Evolutionary conservation across 2,888 invertebrate genomes (phyloP), one percentile per base, ranked within the genome.

Genomic region (Oxytorus armatus): DNA sequence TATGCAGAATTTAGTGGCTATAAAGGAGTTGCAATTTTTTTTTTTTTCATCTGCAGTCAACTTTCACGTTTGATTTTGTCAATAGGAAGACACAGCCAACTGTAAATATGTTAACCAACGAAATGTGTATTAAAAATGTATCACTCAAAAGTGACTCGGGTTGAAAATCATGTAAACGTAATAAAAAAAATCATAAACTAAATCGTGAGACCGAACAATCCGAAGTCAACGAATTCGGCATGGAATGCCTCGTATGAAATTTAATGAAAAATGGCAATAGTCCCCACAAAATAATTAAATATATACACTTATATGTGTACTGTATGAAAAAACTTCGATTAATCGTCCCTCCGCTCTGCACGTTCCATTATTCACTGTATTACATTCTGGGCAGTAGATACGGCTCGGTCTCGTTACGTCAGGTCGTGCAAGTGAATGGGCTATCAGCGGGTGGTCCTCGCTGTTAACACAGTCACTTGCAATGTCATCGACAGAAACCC

Each of bases 401-500:
- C 70, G 72, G 59, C 59, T 44, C 29, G 72, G 11, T 55, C 68
- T 69, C 55, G 76, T 78, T 79, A 73, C 75, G 76, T 78, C 80
- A 72, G 81, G 61, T 36, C 65, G 47, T 55, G 75, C 63, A 51
- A 44, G 65, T 76, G 68, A 55, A 73, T 61, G 42, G 70, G n/a
- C n/a, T 39, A 57, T 47, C 75, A 33, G 68, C 80, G 77, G 80
- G 80, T 73, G 80, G 80, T 57, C 70, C 70, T 76, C 77, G 7
- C 51, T 42, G 49, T 69, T 77, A 57, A 55, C 65, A 74, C 69
- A 77, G 53, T 80, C 73, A 51, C 73, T 78, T 61, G 74, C 80
- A 69, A 83, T 85, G 87, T 87, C 86, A 86, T 85, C 86, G 81
- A 59, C 84, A 85, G 84, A 82, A 66, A 76, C 74, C 72, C 59